phyloP scores from a whole-genome alignment of 2,113 vertebrate genomes.

The Cavia aperea region DNA sequence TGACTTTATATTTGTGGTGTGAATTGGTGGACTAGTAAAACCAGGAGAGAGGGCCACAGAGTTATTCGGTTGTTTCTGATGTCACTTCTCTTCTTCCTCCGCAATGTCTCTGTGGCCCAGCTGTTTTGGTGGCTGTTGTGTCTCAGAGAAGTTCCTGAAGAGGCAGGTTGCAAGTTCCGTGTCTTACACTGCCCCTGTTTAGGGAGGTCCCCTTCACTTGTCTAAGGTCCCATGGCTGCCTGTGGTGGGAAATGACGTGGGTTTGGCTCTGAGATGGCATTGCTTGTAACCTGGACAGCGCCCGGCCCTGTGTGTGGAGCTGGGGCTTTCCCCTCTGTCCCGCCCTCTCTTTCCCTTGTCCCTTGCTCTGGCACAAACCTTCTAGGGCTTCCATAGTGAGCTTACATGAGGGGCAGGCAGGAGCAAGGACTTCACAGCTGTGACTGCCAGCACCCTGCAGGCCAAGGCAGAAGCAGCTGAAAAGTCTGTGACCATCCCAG shows the following conservation, averaged over 20 bases:
- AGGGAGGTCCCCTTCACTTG: no score
- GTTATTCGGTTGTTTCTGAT: not conserved
- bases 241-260: not conserved
- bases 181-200: not conserved
- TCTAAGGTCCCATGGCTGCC: not conserved
- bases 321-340: not conserved
- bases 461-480: not conserved
- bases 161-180: not conserved
- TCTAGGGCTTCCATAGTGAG: not conserved
- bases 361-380: not conserved
- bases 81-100: not conserved
- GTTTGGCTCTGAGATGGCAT: not conserved
- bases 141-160: not conserved
- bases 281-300: not conserved
- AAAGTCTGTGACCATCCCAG: not conserved
- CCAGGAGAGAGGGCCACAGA: not conserved
- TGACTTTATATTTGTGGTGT: not conserved
- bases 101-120: not conserved
- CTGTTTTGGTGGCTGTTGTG: not conserved
- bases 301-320: not conserved
- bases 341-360: no score
- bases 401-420: not conserved
- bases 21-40: not conserved
- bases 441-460: not conserved
- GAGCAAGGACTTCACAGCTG: not conserved